Percentiles rank a stretch among this genome's conserved stretches.
phyloP scores from a whole-genome alignment of 2,797 vertebrate species.

The Otolemur crassicaudatus region DNA sequence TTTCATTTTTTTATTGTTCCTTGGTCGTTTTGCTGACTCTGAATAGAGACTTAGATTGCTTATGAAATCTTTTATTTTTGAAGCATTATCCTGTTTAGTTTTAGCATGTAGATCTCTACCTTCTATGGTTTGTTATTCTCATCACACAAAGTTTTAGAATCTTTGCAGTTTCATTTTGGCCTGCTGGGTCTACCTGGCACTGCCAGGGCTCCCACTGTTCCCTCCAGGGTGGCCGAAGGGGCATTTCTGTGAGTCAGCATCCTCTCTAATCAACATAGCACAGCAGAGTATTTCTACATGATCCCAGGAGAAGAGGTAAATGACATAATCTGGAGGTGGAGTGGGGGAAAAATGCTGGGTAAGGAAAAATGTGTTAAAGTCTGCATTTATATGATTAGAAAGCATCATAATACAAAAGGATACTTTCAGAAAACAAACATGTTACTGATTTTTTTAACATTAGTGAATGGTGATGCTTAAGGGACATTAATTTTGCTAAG shows the following conservation, averaged over 20 bases:
- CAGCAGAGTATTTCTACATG: neutral
- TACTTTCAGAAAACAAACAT: slow-evolving; percentile 9
- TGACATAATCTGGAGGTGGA: neutral
- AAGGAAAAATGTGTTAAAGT: neutral
- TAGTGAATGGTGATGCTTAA: slow-evolving; percentile 25
- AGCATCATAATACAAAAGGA: neutral
- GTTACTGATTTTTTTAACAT: slow-evolving; percentile 52
- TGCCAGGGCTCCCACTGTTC: neutral
- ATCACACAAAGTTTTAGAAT: neutral
- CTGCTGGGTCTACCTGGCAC: neutral
- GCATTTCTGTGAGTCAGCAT: neutral
- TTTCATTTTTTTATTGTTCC: neutral
- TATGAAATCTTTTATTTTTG: neutral
- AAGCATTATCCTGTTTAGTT: neutral
- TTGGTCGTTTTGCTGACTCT: neutral
- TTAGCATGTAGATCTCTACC: neutral
- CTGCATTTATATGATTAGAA: slow-evolving; percentile 8
- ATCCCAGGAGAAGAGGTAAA: neutral
- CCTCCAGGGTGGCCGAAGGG: neutral
- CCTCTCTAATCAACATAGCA: neutral
- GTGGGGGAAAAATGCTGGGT: neutral
- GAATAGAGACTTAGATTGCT: neutral
- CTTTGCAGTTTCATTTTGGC: neutral
- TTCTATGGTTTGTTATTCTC: neutral
- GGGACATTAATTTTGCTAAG: slow-evolving; percentile 21